Conservation (phyloP, 2,113 vertebrate species). For the Ameiurus melas region DNA sequence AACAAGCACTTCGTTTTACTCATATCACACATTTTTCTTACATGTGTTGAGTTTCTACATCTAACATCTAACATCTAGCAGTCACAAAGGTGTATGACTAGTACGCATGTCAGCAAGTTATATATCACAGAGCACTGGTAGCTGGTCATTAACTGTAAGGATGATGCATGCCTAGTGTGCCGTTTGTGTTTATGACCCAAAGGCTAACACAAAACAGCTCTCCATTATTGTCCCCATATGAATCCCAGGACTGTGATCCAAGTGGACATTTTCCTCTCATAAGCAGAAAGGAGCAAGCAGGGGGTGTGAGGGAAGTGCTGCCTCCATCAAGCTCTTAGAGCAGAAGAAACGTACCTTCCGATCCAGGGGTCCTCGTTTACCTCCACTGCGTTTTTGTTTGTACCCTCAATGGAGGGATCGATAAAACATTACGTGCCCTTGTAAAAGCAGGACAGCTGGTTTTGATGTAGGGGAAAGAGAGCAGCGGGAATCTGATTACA, state of each 20-base stretch:
- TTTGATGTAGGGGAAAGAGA: constrained; percentile 57
- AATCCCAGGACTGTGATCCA: constrained; percentile 25
- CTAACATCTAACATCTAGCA: background rate
- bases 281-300: constrained; percentile 36
- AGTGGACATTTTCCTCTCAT: constrained; percentile 38
- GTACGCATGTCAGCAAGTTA: background rate
- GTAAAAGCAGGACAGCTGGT: constrained; percentile 57
- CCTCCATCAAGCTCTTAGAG: constrained; percentile 38
- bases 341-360: constrained; percentile 1
- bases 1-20: background rate
- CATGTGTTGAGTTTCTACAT: background rate
- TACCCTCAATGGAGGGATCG: constrained; percentile 49
- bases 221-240: constrained; percentile 32
- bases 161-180: constrained; percentile 24
- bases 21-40: background rate
- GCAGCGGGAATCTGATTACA: constrained; percentile 58
- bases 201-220: constrained; percentile 45
- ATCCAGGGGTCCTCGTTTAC: constrained; percentile 55
- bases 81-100: background rate
- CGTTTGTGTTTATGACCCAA: constrained; percentile 33
- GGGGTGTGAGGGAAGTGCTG: constrained; percentile 37
- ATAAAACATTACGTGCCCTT: constrained; percentile 58
- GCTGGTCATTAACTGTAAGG: constrained; percentile 8
- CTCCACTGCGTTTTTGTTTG: constrained; percentile 50
- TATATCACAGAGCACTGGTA: background rate